These are phyloP conservation scores for Empidonax traillii DNA, from an alignment of 2,113 vertebrate species.

Conservation along the genomic window DNA sequence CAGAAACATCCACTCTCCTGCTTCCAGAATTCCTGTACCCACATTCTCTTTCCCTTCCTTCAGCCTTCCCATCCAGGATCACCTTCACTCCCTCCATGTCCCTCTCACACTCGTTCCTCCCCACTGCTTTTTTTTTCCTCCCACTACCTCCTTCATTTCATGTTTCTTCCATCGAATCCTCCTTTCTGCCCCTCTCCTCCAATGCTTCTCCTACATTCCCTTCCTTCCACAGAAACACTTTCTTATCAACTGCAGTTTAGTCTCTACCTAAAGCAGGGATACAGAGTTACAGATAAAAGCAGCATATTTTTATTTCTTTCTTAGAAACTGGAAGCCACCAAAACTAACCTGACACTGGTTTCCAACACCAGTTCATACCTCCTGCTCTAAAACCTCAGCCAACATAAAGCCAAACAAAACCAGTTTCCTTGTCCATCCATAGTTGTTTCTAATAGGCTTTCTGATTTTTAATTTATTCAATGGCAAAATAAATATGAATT, in stretches of 20 bases:
- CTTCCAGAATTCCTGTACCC: neutral
- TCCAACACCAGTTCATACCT: neutral
- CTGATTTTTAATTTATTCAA: neutral
- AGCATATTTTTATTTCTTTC: neutral
- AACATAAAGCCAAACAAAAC: neutral
- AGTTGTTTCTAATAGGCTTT: neutral
- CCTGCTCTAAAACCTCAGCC: neutral
- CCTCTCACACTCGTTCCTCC: neutral
- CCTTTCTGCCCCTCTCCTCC: neutral
- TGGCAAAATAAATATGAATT: neutral
- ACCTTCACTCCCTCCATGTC: accelerated
- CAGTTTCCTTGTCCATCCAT: neutral
- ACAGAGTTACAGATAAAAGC: neutral
- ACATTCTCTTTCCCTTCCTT: neutral
- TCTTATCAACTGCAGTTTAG: neutral
- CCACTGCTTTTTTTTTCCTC: neutral
- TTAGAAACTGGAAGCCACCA: neutral
- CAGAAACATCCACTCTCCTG: neutral
- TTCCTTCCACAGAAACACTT: neutral
- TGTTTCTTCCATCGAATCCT: neutral
- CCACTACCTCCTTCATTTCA: neutral
- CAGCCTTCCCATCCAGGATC: neutral
- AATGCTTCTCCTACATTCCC: neutral
- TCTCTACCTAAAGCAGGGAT: neutral
- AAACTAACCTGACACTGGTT: neutral